Base-by-base conservation (phyloP, 2,797 vertebrate genomes). In the Bradypus variegatus region DNA sequence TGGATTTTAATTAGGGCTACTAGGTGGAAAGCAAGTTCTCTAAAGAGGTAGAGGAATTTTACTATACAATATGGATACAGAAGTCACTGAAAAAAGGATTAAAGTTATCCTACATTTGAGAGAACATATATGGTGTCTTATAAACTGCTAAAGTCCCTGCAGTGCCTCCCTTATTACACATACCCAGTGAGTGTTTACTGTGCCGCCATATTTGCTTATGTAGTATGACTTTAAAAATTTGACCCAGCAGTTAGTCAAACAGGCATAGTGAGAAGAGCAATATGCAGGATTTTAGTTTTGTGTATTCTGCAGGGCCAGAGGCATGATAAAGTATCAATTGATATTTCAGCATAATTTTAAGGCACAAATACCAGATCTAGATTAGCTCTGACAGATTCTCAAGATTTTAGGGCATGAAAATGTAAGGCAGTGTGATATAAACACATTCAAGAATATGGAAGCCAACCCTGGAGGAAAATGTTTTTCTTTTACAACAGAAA, bases 291-390 rank as follows among this genome's bases (percentile, higher is more conserved):
- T 95, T 95, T 48, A 69, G 12, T 81, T 84, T 62, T 5, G 5
- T 62, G 50, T n/a, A 82, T 90, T 48, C 38, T 89, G 13, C 27
- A 45, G 89, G 80, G 45, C 72, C n/a, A 62, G 41, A 76, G 72
- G 55, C 50, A 67, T 62, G 72, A 86, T 55, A 79, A 88, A 76
- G 78, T 91, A 72, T 92, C 91, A 83, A 95, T 6, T 72, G 82
- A 91, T 93, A 93, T 93, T 86, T 92, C 65, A 50, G 90, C 79
- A 85, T 93, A 86, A 94, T 94, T 95, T 95, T 93, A 93, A 91
- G 80, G 91, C 77, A 94, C 80, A 94, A 93, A 92, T 14, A 94
- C 4, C 58, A 94, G 82, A 84, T 86, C 83, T 80, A 92, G 88
- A 91, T 92, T 84, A 92, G 53, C 80, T 94, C 79, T 92, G 80